Percentiles rank a stretch among this genome's conserved stretches.
Conservation (phyloP, 2,888 invertebrate species). For the Erebia palarica region DNA sequence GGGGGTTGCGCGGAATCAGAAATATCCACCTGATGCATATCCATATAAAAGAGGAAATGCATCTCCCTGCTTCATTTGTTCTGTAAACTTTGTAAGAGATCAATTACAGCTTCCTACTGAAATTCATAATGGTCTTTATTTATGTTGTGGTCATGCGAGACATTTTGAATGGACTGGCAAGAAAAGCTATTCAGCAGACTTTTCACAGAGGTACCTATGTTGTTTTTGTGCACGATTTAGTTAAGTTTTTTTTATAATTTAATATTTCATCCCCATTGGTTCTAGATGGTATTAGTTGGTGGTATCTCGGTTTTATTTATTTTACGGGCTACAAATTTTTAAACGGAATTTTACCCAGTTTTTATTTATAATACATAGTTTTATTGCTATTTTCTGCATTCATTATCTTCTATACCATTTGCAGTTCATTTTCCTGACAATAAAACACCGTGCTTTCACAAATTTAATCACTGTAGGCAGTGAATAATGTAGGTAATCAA, state of each 20-base stretch:
- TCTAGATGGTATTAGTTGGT: no score
- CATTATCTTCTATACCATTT: neutral
- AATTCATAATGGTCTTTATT: neutral
- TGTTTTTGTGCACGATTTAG: neutral
- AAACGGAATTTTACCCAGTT: no score
- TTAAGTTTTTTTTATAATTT: neutral
- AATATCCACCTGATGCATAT: conserved; percentile 50
- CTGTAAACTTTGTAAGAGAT: conserved; percentile 24
- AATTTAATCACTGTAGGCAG: neutral
- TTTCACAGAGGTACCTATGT: conserved; percentile 1
- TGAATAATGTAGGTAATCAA: neutral
- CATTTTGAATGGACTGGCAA: neutral
- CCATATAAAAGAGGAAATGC: conserved; percentile 45
- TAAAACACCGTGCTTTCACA: neutral
- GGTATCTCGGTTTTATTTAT: no score
- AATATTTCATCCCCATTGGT: neutral
- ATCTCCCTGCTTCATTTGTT: conserved; percentile 33
- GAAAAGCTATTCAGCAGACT: neutral
- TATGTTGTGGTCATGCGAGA: neutral
- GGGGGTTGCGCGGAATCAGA: conserved; percentile 49
- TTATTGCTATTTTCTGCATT: no score
- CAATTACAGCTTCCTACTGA: neutral
- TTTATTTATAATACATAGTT: no score
- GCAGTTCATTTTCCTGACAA: neutral
- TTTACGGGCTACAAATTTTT: no score